Percentiles rank a stretch among this genome's conserved stretches.
phyloP scores from a whole-genome alignment of 2,797 vertebrate species.

The Tauraco hartlaubi region DNA sequence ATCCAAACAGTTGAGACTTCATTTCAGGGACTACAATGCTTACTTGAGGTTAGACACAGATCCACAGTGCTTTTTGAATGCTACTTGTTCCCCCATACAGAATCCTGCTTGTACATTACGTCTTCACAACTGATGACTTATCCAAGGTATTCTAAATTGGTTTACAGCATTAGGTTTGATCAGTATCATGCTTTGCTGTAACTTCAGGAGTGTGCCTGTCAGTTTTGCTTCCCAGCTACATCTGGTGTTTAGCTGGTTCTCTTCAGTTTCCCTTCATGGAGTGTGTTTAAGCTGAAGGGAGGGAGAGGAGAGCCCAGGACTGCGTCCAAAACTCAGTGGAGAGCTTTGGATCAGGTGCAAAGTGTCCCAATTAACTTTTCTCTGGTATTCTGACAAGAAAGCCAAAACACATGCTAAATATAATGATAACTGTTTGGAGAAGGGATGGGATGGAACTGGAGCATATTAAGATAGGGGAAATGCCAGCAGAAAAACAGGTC shows the following conservation, averaged over 20 bases:
- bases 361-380: neutral
- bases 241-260: neutral
- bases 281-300: neutral
- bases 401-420: neutral
- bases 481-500: neutral
- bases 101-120: neutral
- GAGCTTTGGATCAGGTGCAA: neutral
- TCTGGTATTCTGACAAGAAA: neutral
- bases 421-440: neutral
- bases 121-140: neutral
- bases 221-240: neutral
- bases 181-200: neutral
- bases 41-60: neutral
- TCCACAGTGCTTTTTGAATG: neutral
- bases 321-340: neutral
- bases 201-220: neutral
- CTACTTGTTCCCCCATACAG: neutral
- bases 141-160: neutral
- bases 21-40: neutral
- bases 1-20: neutral
- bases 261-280: accelerated
- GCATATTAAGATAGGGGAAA: neutral
- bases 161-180: neutral
- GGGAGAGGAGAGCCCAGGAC: neutral
- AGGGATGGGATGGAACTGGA: neutral